Conservation (phyloP, 2,888 invertebrate genomes). For the Leptopilina drosophilae region DNA sequence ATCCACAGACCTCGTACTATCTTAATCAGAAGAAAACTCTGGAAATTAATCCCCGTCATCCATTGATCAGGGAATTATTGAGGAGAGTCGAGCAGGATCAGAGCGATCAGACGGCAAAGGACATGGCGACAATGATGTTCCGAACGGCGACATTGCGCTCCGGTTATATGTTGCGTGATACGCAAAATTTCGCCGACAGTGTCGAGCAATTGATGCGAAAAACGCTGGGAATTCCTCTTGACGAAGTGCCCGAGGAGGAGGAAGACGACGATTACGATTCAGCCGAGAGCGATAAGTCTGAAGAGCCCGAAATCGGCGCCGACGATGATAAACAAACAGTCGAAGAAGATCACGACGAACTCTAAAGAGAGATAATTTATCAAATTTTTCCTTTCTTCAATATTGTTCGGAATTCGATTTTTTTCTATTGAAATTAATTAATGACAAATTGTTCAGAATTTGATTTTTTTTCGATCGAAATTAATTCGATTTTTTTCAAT, state of each 20-base stretch:
- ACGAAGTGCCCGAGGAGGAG: constrained; percentile 80
- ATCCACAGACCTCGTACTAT: constrained; percentile 93
- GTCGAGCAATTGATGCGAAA: constrained; percentile 94
- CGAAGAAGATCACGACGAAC: constrained; percentile 81
- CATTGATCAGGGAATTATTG: constrained; percentile 93
- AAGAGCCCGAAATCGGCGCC: constrained; percentile 53
- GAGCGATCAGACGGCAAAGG: constrained; percentile 87
- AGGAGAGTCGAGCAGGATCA: constrained; percentile 88
- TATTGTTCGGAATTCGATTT: too few species aligned
- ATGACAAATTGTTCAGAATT: too few species aligned
- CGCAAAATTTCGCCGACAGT: constrained; percentile 91
- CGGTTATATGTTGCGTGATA: constrained; percentile 94
- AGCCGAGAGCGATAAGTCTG: constrained; percentile 64
- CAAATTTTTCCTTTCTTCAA: too few species aligned
- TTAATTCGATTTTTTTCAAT: too few species aligned
- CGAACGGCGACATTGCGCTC: constrained; percentile 95
- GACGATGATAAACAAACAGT: constrained; percentile 70
- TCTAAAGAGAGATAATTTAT: constrained; percentile 74
- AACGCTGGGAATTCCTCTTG: constrained; percentile 86
- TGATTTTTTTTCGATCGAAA: too few species aligned
- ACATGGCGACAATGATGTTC: constrained; percentile 93
- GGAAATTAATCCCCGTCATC: constrained; percentile 98
- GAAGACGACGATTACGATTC: constrained; percentile 63
- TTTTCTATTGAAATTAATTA: too few species aligned
- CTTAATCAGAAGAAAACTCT: constrained; percentile 96